Conservation (phyloP, 2,888 invertebrate genomes). For the Aporophyla nigra region DNA sequence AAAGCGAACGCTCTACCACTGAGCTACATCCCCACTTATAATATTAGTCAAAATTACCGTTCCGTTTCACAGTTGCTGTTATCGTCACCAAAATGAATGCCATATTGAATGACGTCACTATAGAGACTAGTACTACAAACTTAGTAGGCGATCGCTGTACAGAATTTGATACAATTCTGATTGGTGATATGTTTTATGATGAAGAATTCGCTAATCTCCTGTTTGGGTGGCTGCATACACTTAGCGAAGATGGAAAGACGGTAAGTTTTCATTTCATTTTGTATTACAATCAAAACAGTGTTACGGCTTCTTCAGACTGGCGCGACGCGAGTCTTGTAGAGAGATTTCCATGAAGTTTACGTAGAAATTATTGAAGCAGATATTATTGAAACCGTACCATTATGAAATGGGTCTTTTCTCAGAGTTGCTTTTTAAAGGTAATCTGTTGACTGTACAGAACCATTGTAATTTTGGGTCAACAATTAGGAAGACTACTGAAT, state of each 20-base stretch:
- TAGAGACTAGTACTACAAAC: conserved; percentile 83
- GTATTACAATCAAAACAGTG: too few relatives aligned
- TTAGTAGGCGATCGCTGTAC: conserved; percentile 82
- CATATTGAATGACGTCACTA: conserved; percentile 82
- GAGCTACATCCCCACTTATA: conserved; percentile 96
- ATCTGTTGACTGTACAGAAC: too few relatives aligned
- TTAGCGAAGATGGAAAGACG: conserved; percentile 78
- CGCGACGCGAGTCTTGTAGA: too few relatives aligned
- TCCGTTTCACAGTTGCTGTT: conserved; percentile 86
- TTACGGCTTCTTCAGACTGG: too few relatives aligned
- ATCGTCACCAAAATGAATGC: conserved; percentile 89
- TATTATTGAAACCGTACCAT: too few relatives aligned
- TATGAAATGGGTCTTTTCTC: too few relatives aligned
- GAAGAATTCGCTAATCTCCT: conserved; percentile 89
- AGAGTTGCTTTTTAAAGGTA: too few relatives aligned
- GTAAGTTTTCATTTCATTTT: conserved; percentile 70
- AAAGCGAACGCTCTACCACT: conserved; percentile 99
- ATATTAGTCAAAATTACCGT: conserved; percentile 42
- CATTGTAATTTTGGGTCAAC: too few relatives aligned
- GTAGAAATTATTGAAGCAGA: too few relatives aligned
- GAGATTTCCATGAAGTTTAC: too few relatives aligned
- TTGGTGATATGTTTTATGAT: conserved; percentile 94
- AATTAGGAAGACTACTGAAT: too few relatives aligned
- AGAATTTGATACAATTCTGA: conserved; percentile 91
- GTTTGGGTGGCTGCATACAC: conserved; percentile 88